These are phyloP conservation scores for Drosophila varians DNA, from an alignment of 1,140 invertebrate genomes.

Conservation along the genomic window DNA sequence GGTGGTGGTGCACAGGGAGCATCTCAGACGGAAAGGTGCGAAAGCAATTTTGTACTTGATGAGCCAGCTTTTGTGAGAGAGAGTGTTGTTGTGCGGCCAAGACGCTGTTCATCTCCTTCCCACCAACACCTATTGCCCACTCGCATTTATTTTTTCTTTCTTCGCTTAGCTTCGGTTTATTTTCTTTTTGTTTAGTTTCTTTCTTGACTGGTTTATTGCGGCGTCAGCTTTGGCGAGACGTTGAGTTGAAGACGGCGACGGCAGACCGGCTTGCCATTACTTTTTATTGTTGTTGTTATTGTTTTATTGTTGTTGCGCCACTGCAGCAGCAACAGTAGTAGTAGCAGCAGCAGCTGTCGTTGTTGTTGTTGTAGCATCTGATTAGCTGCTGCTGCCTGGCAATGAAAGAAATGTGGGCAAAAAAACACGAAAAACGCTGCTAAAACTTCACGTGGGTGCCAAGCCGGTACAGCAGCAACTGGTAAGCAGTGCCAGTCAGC, in stretches of 20 bases:
- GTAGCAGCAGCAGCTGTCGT: constrained; percentile 2
- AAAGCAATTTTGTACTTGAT: constrained; percentile 47
- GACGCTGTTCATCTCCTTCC: background rate
- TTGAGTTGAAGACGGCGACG: constrained; percentile 5
- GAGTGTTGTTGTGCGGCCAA: constrained; percentile 12
- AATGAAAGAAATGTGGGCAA: constrained; percentile 51
- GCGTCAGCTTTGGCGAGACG: constrained; percentile 72
- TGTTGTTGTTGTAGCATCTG: constrained; percentile 44
- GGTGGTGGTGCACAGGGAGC: constrained; percentile 10
- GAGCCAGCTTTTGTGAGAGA: background rate
- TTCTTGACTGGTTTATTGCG: constrained; percentile 59
- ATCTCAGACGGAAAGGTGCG: constrained; percentile 59
- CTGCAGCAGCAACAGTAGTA: constrained; percentile 24
- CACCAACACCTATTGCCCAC: constrained; percentile 2
- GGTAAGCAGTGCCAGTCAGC: constrained; percentile 6
- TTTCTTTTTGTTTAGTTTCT: constrained; percentile 33
- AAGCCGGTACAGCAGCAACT: constrained; percentile 12
- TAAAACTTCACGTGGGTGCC: constrained; percentile 42
- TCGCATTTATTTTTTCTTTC: constrained; percentile 26
- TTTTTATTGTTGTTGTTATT: constrained; percentile 35
- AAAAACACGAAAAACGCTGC: constrained; percentile 12
- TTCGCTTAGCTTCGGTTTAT: background rate
- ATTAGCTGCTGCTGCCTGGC: constrained; percentile 41
- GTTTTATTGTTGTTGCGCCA: constrained; percentile 26
- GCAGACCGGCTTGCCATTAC: constrained; percentile 7